A percentile compares a stretch with the other conserved stretches of the same genome.
Evolutionary conservation across 2,113 vertebrate genomes (phyloP).

Genomic region (Calcarius ornatus): DNA sequence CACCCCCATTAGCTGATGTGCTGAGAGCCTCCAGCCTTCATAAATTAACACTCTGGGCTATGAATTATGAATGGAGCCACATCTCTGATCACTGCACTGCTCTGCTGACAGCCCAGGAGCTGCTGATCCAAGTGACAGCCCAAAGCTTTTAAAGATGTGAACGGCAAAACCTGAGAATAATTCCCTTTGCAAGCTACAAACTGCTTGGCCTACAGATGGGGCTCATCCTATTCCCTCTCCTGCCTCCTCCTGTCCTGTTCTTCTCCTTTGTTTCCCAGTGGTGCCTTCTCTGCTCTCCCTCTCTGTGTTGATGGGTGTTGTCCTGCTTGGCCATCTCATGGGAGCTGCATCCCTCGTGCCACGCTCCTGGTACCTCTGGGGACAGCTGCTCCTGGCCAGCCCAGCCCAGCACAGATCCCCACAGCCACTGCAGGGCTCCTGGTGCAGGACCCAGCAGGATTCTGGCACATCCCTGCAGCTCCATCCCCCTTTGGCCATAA

Average conservation of each 20-base stretch:
- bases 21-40: neutral
- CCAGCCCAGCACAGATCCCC: neutral
- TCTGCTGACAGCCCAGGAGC: neutral
- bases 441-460: accelerated
- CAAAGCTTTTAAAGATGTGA: neutral
- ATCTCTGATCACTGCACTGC: neutral
- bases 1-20: neutral
- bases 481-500: neutral
- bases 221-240: neutral
- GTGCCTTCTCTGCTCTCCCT: neutral
- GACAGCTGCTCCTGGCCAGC: neutral
- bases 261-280: neutral
- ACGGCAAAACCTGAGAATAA: neutral
- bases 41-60: neutral
- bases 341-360: neutral
- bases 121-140: neutral
- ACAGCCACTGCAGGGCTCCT: neutral
- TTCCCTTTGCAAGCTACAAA: neutral
- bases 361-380: neutral
- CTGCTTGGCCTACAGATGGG: neutral
- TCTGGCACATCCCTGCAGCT: neutral
- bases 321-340: neutral
- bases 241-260: neutral
- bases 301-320: neutral
- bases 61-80: conserved; percentile 7